These are phyloP conservation scores for Melieria omissa DNA, from an alignment of 2,888 invertebrate species.

Conservation along the genomic window DNA sequence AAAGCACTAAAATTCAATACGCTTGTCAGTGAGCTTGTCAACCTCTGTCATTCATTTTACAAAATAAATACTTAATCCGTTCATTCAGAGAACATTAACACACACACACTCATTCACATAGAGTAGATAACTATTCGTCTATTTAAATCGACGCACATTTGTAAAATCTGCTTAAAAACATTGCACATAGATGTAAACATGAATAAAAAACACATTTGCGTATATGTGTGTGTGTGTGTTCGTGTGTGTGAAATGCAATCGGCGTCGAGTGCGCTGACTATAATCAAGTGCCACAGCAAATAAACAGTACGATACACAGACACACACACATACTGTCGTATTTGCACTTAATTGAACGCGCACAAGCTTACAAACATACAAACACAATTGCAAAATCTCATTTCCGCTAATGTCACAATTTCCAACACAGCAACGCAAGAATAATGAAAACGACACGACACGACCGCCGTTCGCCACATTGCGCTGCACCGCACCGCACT, in stretches of 20 bases:
- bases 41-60: conserved; percentile 8
- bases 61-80: conserved; percentile 10
- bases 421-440: conserved; percentile 13
- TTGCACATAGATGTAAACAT: too few relatives aligned
- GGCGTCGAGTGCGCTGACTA: too few relatives aligned
- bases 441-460: too few relatives aligned
- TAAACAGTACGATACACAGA: not conserved
- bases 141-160: not conserved
- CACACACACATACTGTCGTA: not conserved
- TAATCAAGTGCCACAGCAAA: too few relatives aligned
- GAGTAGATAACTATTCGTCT: not conserved
- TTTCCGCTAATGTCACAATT: conserved; percentile 38
- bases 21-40: conserved; percentile 15
- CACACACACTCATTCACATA: not conserved
- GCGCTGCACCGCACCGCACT: not conserved
- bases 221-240: not conserved
- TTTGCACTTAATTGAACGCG: not conserved
- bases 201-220: not conserved
- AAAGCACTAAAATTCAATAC: conserved; percentile 18
- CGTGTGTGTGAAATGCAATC: too few relatives aligned
- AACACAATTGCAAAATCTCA: conserved; percentile 35
- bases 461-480: too few relatives aligned
- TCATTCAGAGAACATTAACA: not conserved
- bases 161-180: too few relatives aligned
- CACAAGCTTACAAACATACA: not conserved